Evolutionary conservation across 2,888 invertebrate genomes (phyloP), one percentile per base, ranked within the genome.

Genomic region (Hipparchia semele): DNA sequence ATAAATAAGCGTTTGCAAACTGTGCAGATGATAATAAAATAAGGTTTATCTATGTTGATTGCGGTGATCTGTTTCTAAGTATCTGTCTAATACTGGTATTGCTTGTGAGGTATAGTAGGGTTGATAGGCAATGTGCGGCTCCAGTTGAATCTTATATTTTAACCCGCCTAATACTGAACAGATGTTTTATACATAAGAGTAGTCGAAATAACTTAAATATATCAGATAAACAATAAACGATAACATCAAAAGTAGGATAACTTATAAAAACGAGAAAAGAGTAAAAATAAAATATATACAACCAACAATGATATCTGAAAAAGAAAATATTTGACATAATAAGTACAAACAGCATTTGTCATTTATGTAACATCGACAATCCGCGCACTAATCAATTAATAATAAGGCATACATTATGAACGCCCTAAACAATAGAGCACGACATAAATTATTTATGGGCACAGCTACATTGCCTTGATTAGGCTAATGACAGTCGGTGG

Each of bases 361-460:
- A 67, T 46, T 61, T 8, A 46, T 46, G 9, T 46, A 46, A 13
- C 70, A 54, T 46, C 54, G 5, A 56, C 60, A 69, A 69, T 61
- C 46, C 49, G 59, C 59, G 60, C 71, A 70, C 64, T 73, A 71
- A 78, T 80, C 78, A 79, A 78, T 81, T 81, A 80, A 80, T 81
- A 80, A 80, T 78, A 76, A 70, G 74, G 58, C 54, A 66, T 68
- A 65, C 73, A 76, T 79, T 80, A 80, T 80, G 80, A 80, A 80
- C 77, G 81, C 80, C 75, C 80, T 77, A 81, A 84, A 83, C 86
- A 86, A 84, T 85, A 80, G 78, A 79, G 70, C 71, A 67, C 73
- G 68, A 72, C 72, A 81, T 84, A 82, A 85, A 82, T 82, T 83
- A 86, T 85, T 86, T 83, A 88, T 85, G 83, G 79, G 77, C 76